These are phyloP conservation scores for Ectemnius cavifrons DNA, from an alignment of 2,888 invertebrate species.

Conservation along the genomic window DNA sequence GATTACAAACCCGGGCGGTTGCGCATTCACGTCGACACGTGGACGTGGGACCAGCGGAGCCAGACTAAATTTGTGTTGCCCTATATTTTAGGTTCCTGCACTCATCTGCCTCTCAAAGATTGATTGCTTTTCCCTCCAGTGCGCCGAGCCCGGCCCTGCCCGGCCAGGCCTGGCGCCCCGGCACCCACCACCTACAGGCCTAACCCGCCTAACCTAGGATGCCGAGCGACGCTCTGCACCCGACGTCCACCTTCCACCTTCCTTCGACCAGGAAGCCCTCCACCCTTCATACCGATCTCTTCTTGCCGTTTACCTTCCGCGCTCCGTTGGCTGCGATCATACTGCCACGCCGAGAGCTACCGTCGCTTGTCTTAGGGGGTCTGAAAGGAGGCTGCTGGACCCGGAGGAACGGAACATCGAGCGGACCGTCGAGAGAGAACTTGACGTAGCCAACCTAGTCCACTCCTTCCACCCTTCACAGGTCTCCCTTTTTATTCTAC, in stretches of 20 bases:
- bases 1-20: constrained; percentile 77
- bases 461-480: too few relatives aligned
- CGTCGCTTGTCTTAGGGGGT: too few relatives aligned
- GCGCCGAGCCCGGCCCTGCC: constrained; percentile 22
- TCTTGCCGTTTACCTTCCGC: not conserved
- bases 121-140: constrained; percentile 73
- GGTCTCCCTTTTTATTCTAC: constrained; percentile 6
- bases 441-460: too few relatives aligned
- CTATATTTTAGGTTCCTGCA: constrained; percentile 76
- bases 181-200: constrained; percentile 12
- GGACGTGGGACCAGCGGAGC: constrained; percentile 69
- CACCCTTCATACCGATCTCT: not conserved
- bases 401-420: too few relatives aligned
- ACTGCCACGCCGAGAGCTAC: too few relatives aligned
- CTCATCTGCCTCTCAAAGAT: constrained; percentile 77
- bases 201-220: constrained; percentile 41
- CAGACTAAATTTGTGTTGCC: constrained; percentile 77
- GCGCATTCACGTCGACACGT: constrained; percentile 77
- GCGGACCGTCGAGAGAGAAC: too few relatives aligned
- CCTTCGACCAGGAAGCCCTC: constrained; percentile 1
- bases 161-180: not conserved
- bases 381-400: too few relatives aligned
- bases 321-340: too few relatives aligned
- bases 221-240: not conserved
- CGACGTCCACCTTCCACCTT: too few relatives aligned